Percentiles rank a stretch among this genome's conserved stretches.
Conservation (phyloP, 35 echinoderm and acorn worm species). For the Patiria miniata region DNA sequence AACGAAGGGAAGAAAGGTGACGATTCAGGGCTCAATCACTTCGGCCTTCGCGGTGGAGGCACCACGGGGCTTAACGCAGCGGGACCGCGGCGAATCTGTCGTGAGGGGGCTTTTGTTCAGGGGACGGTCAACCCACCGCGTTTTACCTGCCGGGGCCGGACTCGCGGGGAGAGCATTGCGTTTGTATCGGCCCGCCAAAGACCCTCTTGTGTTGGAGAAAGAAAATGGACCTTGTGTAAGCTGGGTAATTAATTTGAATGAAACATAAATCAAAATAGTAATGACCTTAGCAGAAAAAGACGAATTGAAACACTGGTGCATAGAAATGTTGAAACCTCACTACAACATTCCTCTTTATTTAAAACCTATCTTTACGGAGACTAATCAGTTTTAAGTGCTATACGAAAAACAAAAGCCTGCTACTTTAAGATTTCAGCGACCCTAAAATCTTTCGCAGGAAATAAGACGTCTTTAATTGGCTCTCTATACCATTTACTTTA, state of each 20-base stretch:
- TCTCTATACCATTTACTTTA: no score
- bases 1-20: not conserved
- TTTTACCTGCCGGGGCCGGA: not conserved
- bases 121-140: no score
- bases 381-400: no score
- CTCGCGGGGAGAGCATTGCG: not conserved
- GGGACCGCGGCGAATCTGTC: not conserved
- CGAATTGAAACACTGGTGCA: not conserved
- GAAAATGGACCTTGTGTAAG: not conserved
- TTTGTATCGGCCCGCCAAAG: not conserved
- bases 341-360: no score
- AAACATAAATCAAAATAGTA: constrained; percentile 3
- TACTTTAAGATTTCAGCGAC: no score
- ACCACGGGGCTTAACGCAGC: not conserved
- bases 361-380: no score
- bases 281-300: not conserved
- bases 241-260: constrained; percentile 6
- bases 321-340: no score
- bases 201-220: not conserved
- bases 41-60: not conserved
- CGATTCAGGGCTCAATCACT: constrained; percentile 24
- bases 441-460: no score
- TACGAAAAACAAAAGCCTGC: no score
- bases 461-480: no score
- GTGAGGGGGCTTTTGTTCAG: not conserved